These are phyloP conservation scores for Andrena praecox DNA, from an alignment of 2,888 invertebrate genomes.

Conservation along the genomic window DNA sequence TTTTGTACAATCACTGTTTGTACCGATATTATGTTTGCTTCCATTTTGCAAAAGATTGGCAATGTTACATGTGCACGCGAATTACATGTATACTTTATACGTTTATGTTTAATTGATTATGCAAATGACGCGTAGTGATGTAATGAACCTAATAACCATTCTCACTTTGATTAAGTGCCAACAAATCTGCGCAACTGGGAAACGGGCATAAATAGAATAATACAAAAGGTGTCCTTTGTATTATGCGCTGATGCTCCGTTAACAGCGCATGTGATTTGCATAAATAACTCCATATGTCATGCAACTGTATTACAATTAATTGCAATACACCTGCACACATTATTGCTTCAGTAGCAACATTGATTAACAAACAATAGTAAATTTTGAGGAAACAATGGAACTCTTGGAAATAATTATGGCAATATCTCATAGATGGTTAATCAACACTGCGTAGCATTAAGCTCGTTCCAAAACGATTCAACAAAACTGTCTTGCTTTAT, in stretches of 20 bases:
- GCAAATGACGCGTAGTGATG: background rate
- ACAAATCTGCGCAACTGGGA: background rate
- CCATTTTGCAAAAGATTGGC: too few species aligned
- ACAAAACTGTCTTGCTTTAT: too few species aligned
- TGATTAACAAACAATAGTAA: background rate
- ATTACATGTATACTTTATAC: background rate
- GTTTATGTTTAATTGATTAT: background rate
- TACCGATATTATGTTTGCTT: too few species aligned
- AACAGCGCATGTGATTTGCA: background rate
- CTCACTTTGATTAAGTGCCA: constrained; percentile 8
- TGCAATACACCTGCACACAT: background rate
- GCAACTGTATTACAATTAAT: background rate
- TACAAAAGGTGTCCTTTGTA: background rate
- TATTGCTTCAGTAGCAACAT: background rate
- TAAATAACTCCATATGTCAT: background rate
- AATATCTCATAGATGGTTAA: too few species aligned
- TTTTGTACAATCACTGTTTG: too few species aligned
- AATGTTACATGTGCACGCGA: too few species aligned
- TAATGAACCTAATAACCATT: background rate
- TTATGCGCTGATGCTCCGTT: background rate
- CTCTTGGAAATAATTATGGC: background rate
- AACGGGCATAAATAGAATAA: background rate
- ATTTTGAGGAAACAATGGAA: background rate
- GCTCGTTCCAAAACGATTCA: too few species aligned
- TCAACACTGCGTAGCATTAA: too few species aligned